Percentiles rank a stretch among this genome's conserved stretches.
Evolutionary conservation across 2,113 vertebrate species (phyloP).

Genomic region (Sapajus apella): DNA sequence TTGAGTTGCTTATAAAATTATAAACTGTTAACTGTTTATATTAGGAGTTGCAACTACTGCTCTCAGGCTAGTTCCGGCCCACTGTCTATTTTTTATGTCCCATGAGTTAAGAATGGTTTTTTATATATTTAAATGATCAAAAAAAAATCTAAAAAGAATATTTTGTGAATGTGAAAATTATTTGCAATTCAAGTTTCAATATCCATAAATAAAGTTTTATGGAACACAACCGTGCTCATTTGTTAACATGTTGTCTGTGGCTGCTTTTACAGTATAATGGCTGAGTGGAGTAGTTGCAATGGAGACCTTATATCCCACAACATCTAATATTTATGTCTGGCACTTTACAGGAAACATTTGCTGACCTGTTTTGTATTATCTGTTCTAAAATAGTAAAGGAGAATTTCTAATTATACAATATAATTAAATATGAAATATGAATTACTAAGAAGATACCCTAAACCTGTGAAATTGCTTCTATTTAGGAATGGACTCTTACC

Average conservation of each 20-base stretch:
- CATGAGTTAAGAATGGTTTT: neutral
- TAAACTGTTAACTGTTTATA: neutral
- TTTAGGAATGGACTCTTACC: neutral
- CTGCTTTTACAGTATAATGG: neutral
- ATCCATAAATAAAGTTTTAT: neutral
- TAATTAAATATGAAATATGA: slow-evolving; percentile 7
- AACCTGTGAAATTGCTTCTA: neutral
- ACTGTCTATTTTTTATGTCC: slow-evolving; percentile 4
- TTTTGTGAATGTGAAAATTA: neutral
- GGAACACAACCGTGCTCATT: neutral
- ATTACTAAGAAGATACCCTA: neutral
- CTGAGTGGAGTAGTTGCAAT: neutral
- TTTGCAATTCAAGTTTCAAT: neutral
- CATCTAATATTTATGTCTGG: neutral
- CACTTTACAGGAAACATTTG: neutral
- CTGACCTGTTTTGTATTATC: neutral
- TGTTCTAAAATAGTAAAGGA: neutral
- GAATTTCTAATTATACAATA: neutral
- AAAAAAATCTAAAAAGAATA: neutral
- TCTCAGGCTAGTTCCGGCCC: neutral
- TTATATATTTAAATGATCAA: slow-evolving; percentile 25
- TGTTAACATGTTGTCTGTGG: neutral
- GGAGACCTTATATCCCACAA: neutral
- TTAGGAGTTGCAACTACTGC: neutral
- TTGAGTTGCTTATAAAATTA: slow-evolving; percentile 12